Conservation (phyloP, 2,113 vertebrate species). For the Sitta europaea region DNA sequence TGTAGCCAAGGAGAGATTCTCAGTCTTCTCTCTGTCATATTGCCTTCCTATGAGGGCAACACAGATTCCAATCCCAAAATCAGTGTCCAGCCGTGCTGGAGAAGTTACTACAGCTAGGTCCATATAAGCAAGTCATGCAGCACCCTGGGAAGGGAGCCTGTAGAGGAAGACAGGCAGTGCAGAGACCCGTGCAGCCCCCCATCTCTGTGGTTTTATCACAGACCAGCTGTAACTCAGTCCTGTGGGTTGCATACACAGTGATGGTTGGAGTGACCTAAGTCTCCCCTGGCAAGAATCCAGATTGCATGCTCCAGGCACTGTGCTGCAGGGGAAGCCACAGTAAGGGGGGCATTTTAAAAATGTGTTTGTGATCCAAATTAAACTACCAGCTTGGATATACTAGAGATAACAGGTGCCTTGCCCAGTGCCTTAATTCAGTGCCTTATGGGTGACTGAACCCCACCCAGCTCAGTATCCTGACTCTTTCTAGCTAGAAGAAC, state of each 20-base stretch:
- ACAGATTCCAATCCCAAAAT: neutral
- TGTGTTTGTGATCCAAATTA: neutral
- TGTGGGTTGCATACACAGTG: accelerated
- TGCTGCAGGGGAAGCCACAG: neutral
- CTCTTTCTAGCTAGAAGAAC: neutral
- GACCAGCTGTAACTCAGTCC: neutral
- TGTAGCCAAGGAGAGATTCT: neutral
- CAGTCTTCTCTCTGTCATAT: neutral
- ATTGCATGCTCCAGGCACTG: neutral
- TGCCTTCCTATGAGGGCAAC: neutral
- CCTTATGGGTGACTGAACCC: neutral
- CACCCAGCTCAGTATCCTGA: neutral
- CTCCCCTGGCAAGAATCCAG: neutral
- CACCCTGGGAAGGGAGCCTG: neutral
- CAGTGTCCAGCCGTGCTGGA: neutral
- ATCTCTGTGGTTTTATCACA: neutral
- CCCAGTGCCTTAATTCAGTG: neutral
- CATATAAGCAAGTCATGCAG: neutral
- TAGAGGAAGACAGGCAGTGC: neutral
- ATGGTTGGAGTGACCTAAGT: neutral
- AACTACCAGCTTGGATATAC: neutral
- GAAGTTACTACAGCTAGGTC: neutral
- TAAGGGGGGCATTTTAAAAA: neutral
- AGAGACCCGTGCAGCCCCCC: neutral
- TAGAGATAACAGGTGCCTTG: neutral